Evolutionary conservation across 2,113 vertebrate genomes (phyloP), one percentile per base, ranked within the genome.

Genomic region (Sitta europaea): DNA sequence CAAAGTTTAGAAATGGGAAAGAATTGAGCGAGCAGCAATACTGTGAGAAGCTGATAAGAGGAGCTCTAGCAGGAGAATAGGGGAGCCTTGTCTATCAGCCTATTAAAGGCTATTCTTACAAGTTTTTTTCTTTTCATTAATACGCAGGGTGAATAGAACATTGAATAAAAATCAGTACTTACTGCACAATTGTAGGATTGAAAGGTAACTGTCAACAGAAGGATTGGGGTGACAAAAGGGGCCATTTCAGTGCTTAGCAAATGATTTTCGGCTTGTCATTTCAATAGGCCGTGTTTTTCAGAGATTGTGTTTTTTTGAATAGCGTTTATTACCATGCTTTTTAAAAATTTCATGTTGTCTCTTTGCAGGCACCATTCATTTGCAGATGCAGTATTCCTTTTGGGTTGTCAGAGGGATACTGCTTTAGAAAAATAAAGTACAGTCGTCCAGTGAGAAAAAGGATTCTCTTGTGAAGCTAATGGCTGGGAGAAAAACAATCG

Each of bases 161-260:
- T 95, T 98, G 98, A 98, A 99, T 98, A 98, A 98, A 98, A 99
- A 98, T 98, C 98, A 98, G 98, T 98, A 98, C 97, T 98, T 98
- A 97, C 97, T 89, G 97, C 98, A 97, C 98, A 98, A 99, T 99
- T 98, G 98, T 97, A 84, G 97, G 98, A 99, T 98, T 99, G 98
- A 99, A 99, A 99, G 98, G 99, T 99, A 99, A 98, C 99, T 99
- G 98, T 98, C 99, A 99, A 98, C 97, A 98, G 98, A 98, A 97
- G 98, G 98, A 98, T 98, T 97, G 93, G 97, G 97, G 94, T 92
- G 97, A 98, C 98, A 98, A 98, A 98, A 96, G 97, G 96, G 96
- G 96, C 97, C 92, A 96, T 97, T 97, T 97, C 92, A 67, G 97
- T 95, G 96, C 97, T 98, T 97, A 98, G 98, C 98, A 98, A 99